Conservation (phyloP, 1,140 invertebrate species). For the Drosophila bocqueti region DNA sequence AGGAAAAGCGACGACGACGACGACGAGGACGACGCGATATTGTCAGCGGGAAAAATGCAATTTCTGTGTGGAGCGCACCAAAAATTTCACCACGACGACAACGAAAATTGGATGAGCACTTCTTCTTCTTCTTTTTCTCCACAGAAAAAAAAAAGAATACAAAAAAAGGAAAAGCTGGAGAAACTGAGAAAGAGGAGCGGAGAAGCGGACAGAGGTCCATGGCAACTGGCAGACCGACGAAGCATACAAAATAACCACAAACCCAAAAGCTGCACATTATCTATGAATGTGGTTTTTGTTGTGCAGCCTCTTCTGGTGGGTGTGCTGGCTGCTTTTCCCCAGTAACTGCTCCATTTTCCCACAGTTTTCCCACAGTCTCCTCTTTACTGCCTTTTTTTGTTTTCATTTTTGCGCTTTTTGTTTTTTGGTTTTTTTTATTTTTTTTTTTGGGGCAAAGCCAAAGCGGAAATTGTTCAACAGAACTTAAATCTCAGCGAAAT, state of each 20-base stretch:
- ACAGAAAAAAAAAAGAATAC: conserved; percentile 9
- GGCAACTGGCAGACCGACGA: conserved; percentile 71
- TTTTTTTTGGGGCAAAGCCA: conserved; percentile 36
- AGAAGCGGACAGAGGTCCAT: conserved; percentile 43
- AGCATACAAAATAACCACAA: conserved; percentile 82
- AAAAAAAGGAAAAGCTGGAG: not conserved
- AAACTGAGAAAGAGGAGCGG: not conserved
- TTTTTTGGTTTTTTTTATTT: not conserved
- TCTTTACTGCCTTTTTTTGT: conserved; percentile 19
- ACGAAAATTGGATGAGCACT: conserved; percentile 78
- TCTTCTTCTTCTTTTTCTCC: conserved; percentile 22
- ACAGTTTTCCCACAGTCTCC: not conserved
- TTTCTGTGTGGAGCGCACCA: conserved; percentile 72
- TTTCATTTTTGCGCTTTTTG: conserved; percentile 5
- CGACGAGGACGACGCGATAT: conserved; percentile 70
- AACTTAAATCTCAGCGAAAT: conserved; percentile 81
- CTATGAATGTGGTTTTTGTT: conserved; percentile 75
- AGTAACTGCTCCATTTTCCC: conserved; percentile 15
- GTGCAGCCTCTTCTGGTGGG: conserved; percentile 24
- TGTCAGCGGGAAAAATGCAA: conserved; percentile 76
- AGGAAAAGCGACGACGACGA: conserved; percentile 67
- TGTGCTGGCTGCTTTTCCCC: conserved; percentile 9
- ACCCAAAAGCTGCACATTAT: conserved; percentile 78
- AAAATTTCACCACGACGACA: conserved; percentile 70
- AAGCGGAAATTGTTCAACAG: conserved; percentile 77